Conservation (phyloP, 2,797 vertebrate species). For the Sebastes itinus region DNA sequence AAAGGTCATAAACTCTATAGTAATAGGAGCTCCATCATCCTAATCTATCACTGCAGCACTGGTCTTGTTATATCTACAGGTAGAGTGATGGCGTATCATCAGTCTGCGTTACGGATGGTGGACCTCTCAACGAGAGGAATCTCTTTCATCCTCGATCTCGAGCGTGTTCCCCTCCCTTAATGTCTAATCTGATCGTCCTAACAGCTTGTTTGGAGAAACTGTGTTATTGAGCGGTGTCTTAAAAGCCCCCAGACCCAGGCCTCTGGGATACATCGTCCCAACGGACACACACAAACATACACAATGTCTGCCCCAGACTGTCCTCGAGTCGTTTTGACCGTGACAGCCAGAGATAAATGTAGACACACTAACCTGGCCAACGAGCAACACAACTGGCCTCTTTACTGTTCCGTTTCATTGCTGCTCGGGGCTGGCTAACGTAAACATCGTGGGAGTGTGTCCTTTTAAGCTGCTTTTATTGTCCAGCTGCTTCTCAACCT, state of each 20-base stretch:
- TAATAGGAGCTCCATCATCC: not conserved
- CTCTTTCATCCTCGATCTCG: constrained; percentile 63
- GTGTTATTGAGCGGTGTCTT: constrained; percentile 59
- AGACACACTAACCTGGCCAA: constrained; percentile 59
- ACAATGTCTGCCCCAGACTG: constrained; percentile 30
- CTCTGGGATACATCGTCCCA: constrained; percentile 18
- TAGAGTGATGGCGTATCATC: constrained; percentile 34
- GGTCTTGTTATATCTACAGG: constrained; percentile 17
- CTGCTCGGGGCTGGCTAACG: constrained; percentile 60
- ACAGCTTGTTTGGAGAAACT: constrained; percentile 71
- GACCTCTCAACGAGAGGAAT: constrained; percentile 23
- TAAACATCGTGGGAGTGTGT: constrained; percentile 80
- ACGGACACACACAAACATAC: constrained; percentile 40
- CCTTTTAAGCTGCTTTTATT: constrained; percentile 85
- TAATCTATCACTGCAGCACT: not conserved
- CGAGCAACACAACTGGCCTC: constrained; percentile 59
- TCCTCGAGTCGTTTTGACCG: constrained; percentile 51
- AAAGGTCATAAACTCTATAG: not conserved
- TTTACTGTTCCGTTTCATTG: constrained; percentile 72
- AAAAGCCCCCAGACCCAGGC: constrained; percentile 63
- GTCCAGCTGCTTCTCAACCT: constrained; percentile 78
- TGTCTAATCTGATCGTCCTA: constrained; percentile 67
- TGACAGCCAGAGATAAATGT: constrained; percentile 75
- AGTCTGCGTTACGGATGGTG: constrained; percentile 7
- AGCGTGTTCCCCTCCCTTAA: constrained; percentile 36